These are phyloP conservation scores for Eudasyphora cyanicolor DNA, from an alignment of 2,888 invertebrate genomes.

Conservation along the genomic window DNA sequence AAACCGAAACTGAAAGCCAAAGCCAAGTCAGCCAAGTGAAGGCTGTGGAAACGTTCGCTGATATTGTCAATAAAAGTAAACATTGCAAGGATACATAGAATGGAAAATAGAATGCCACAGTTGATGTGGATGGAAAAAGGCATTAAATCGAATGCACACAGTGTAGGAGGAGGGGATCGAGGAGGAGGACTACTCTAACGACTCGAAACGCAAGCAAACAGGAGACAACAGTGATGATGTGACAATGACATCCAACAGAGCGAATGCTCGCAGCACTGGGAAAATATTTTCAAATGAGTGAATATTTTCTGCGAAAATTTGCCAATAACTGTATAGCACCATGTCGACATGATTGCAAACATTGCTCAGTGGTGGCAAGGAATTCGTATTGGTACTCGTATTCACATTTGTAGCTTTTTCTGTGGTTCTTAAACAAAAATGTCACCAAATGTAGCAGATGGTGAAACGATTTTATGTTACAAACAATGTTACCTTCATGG, in stretches of 20 bases:
- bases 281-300: constrained; percentile 9
- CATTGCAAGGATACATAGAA: constrained; percentile 2
- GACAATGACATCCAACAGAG: not conserved
- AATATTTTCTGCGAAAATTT: not conserved
- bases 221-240: not conserved
- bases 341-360: not conserved
- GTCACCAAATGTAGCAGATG: not conserved
- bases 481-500: not conserved
- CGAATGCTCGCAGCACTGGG: not conserved
- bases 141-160: constrained; percentile 13
- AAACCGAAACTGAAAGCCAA: not conserved
- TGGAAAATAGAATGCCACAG: not conserved
- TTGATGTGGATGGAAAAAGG: not conserved
- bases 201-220: not conserved
- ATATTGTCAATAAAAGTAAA: constrained; percentile 34
- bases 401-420: not conserved
- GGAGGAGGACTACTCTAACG: too few species aligned
- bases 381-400: not conserved
- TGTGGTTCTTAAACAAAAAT: not conserved
- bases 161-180: not conserved
- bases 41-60: not conserved
- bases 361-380: not conserved
- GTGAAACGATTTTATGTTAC: not conserved
- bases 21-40: not conserved
- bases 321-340: not conserved